phyloP scores from a whole-genome alignment of 2,888 invertebrate species.

The Fissipunctia ypsillon region DNA sequence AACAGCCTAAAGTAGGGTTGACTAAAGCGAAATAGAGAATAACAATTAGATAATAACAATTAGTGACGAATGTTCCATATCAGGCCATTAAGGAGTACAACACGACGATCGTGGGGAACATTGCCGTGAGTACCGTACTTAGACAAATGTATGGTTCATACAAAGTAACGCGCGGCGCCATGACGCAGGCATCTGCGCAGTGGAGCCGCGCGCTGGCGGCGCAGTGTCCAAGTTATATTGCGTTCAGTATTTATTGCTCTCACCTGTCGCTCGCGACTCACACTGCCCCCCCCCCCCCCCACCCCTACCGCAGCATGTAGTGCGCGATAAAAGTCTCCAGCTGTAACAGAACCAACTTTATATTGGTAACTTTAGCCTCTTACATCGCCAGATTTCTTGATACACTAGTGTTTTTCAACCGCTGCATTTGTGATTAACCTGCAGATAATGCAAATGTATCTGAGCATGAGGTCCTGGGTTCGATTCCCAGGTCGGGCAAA shows the following conservation, averaged over 20 bases:
- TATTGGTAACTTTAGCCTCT: background rate
- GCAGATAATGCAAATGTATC: too few species aligned
- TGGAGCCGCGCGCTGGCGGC: conserved; percentile 44
- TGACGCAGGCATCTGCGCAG: conserved; percentile 4
- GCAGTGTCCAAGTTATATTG: conserved; percentile 73
- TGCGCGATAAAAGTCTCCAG: background rate
- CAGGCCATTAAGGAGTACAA: background rate
- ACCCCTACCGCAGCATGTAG: background rate
- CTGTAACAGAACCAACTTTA: background rate
- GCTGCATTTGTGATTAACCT: too few species aligned
- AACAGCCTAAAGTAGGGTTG: background rate
- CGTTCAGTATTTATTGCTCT: conserved; percentile 74
- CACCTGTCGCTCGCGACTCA: conserved; percentile 70
- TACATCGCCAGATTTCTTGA: background rate
- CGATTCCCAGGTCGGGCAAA: too few species aligned
- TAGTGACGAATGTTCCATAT: conserved; percentile 12
- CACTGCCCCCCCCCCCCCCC: background rate
- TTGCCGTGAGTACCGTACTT: background rate
- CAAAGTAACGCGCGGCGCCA: background rate
- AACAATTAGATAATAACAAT: conserved; percentile 5
- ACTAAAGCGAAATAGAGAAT: background rate
- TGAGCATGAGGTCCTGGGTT: too few species aligned
- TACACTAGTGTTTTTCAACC: too few species aligned
- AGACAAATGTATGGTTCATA: conserved; percentile 6
- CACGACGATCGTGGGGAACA: background rate